Conservation (phyloP, 2,888 invertebrate species). For the Nysson spinosus region DNA sequence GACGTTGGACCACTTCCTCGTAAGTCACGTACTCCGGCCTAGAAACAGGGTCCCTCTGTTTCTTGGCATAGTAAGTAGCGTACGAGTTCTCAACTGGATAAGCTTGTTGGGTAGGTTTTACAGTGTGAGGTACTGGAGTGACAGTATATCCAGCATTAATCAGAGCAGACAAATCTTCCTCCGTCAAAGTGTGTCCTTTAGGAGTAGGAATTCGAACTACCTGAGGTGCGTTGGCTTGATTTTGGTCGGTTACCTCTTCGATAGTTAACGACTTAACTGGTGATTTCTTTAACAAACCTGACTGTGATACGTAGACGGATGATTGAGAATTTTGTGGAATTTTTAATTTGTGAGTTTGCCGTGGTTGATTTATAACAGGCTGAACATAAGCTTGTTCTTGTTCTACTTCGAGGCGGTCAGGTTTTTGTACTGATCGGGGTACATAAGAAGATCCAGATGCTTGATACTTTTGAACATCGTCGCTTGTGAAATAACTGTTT, state of each 20-base stretch:
- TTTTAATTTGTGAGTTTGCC: constrained; percentile 70
- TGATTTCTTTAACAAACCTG: constrained; percentile 70
- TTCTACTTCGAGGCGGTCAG: constrained; percentile 39
- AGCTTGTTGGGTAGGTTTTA: constrained; percentile 60
- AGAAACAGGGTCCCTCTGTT: constrained; percentile 60
- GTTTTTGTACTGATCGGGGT: constrained; percentile 66
- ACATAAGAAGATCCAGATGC: constrained; percentile 69
- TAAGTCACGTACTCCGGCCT: constrained; percentile 70
- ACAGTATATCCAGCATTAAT: constrained; percentile 74
- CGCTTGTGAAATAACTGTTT: constrained; percentile 68
- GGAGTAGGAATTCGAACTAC: constrained; percentile 64
- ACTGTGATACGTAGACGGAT: constrained; percentile 71
- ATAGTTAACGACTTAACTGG: constrained; percentile 72
- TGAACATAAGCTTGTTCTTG: constrained; percentile 54
- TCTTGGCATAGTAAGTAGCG: constrained; percentile 67
- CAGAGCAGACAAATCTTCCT: constrained; percentile 69
- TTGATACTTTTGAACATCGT: constrained; percentile 69
- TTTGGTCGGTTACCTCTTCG: constrained; percentile 69
- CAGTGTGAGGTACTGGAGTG: constrained; percentile 68
- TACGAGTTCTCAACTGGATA: constrained; percentile 63
- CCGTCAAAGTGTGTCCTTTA: constrained; percentile 65
- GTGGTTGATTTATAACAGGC: constrained; percentile 64
- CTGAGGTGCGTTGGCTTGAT: constrained; percentile 61
- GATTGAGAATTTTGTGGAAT: constrained; percentile 62
- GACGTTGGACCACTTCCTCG: constrained; percentile 64